Evolutionary conservation across 2,113 vertebrate genomes (phyloP).

Genomic region (Ivindomyrus marchei): DNA sequence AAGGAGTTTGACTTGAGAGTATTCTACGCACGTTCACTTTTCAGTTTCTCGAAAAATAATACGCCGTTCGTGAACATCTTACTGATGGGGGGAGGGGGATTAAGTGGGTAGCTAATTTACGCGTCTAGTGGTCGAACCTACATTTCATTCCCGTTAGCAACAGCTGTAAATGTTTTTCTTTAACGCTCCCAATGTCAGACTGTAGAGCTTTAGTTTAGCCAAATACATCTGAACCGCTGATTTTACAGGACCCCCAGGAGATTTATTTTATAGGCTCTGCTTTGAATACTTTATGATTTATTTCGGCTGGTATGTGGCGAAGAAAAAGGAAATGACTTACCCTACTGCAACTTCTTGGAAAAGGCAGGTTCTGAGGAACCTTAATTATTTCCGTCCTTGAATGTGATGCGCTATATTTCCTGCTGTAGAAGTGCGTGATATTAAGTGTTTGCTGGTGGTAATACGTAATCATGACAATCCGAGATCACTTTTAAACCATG

Average conservation of each 20-base stretch:
- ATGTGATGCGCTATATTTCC: neutral
- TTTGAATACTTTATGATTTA: conserved; percentile 17
- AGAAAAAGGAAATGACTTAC: conserved; percentile 22
- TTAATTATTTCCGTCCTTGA: conserved; percentile 12
- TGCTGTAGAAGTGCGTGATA: neutral
- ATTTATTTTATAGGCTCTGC: conserved; percentile 7
- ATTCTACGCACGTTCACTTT: neutral
- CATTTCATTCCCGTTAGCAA: neutral
- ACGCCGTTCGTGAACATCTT: neutral
- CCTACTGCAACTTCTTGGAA: conserved; percentile 8
- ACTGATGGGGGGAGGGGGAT: neutral
- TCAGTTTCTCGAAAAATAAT: neutral
- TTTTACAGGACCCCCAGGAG: conserved; percentile 1
- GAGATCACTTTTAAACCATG: neutral
- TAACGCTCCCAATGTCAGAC: neutral
- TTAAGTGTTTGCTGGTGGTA: neutral
- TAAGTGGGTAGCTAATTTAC: neutral
- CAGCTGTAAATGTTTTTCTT: conserved; percentile 3
- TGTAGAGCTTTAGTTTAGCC: neutral
- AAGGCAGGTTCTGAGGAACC: conserved; percentile 14
- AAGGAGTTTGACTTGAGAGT: neutral
- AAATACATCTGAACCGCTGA: conserved; percentile 11
- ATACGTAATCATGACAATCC: neutral
- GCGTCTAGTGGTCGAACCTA: neutral
- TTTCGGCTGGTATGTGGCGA: conserved; percentile 18